These are phyloP conservation scores for Natator depressus DNA, from an alignment of 2,113 vertebrate genomes.

Conservation along the genomic window DNA sequence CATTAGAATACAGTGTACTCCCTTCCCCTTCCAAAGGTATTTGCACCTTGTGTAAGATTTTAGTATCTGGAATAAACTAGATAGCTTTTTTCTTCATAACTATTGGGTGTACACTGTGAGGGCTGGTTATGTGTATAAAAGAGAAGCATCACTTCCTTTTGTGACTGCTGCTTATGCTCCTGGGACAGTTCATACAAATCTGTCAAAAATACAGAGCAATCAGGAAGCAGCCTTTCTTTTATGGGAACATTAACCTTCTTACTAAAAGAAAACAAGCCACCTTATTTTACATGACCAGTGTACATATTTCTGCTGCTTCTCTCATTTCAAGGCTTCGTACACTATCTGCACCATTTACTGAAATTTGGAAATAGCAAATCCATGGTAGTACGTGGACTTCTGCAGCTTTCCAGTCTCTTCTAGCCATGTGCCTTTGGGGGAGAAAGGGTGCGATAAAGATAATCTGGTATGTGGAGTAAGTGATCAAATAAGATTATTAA, in stretches of 20 bases:
- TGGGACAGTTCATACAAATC: neutral
- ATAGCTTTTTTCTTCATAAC: neutral
- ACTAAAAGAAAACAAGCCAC: neutral
- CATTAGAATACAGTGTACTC: neutral
- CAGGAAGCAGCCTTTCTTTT: neutral
- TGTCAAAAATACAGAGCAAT: neutral
- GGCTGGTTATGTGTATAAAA: neutral
- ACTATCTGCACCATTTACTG: neutral
- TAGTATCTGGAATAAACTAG: neutral
- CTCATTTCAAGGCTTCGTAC: neutral
- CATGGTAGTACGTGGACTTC: neutral
- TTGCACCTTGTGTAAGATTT: neutral
- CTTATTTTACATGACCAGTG: neutral
- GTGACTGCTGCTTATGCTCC: neutral
- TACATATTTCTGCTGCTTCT: neutral
- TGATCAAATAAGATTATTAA: neutral
- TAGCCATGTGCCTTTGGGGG: neutral
- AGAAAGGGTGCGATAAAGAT: neutral
- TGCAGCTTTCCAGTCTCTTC: neutral
- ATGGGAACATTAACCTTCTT: neutral
- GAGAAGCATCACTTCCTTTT: neutral
- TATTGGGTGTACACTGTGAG: neutral
- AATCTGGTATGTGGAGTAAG: neutral
- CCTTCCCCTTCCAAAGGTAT: neutral
- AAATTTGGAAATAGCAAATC: neutral